These are phyloP conservation scores for Anser brachyrhynchus DNA, from an alignment of 2,113 vertebrate species.

Conservation along the genomic window DNA sequence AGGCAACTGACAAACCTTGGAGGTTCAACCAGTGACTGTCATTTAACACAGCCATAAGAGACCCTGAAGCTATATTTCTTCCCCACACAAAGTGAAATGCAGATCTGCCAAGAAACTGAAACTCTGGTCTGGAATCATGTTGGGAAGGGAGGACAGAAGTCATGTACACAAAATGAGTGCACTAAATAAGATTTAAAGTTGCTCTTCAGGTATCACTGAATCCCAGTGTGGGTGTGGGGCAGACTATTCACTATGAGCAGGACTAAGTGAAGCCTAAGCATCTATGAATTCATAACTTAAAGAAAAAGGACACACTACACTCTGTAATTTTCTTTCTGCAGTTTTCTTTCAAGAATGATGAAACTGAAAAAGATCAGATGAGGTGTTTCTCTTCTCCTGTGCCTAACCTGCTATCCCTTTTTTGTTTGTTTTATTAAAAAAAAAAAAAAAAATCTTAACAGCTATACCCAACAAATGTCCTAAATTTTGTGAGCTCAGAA, in stretches of 20 bases:
- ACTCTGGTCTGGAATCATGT: background rate
- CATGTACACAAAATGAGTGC: fast-evolving
- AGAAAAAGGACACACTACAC: background rate
- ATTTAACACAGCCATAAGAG: background rate
- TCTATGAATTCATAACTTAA: background rate
- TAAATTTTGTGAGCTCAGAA: background rate
- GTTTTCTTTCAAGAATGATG: background rate
- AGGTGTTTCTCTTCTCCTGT: background rate
- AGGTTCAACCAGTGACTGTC: background rate
- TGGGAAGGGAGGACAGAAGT: background rate
- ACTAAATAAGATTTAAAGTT: background rate
- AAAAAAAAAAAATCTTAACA: background rate
- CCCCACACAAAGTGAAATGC: background rate
- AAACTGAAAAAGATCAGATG: background rate
- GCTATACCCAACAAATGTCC: background rate
- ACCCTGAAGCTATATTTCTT: background rate
- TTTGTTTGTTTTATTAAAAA: background rate
- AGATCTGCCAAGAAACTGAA: background rate
- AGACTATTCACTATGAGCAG: background rate
- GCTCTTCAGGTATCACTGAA: background rate
- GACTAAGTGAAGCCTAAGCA: background rate
- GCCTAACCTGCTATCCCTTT: background rate
- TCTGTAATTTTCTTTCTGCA: background rate
- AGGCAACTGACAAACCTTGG: background rate
- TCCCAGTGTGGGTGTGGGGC: fast-evolving